A percentile compares a stretch with the other conserved stretches of the same genome.
phyloP scores from a whole-genome alignment of 2,888 invertebrate species.

The Trachelus tabidus region DNA sequence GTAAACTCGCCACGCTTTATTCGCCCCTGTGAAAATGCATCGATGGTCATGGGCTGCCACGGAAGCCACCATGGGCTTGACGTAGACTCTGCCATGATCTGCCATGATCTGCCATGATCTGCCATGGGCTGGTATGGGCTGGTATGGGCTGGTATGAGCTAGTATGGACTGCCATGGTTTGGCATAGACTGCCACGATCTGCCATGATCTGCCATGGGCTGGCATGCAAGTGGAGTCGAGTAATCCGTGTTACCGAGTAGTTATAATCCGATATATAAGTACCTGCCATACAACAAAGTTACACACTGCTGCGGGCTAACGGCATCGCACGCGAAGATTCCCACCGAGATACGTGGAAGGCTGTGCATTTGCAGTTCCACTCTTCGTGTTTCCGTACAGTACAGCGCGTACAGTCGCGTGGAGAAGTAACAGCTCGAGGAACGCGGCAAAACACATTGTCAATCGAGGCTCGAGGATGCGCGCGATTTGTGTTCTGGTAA shows the following conservation, averaged over 20 bases:
- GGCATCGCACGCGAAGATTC: conserved; percentile 6
- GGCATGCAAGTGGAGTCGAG: background rate
- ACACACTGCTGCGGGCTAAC: background rate
- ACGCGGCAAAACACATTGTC: background rate
- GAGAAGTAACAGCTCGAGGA: background rate
- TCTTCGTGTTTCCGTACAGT: background rate
- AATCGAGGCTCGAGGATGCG: background rate
- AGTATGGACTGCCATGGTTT: no score
- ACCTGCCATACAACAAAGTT: conserved; percentile 5
- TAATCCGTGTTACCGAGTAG: conserved; percentile 7
- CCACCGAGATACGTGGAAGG: background rate
- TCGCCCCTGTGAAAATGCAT: background rate
- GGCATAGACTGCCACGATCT: no score
- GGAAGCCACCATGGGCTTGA: no score
- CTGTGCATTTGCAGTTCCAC: conserved; percentile 2
- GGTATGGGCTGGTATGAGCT: no score
- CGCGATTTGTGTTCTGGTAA: no score
- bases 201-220: background rate
- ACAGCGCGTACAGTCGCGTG: background rate
- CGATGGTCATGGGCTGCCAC: background rate
- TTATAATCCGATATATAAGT: conserved; percentile 3
- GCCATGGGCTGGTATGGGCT: no score
- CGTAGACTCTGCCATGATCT: no score
- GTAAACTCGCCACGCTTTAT: background rate
- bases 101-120: no score